Evolutionary conservation across 2,113 vertebrate species (phyloP), one percentile per base, ranked within the genome.

Genomic region (Bufo bufo): DNA sequence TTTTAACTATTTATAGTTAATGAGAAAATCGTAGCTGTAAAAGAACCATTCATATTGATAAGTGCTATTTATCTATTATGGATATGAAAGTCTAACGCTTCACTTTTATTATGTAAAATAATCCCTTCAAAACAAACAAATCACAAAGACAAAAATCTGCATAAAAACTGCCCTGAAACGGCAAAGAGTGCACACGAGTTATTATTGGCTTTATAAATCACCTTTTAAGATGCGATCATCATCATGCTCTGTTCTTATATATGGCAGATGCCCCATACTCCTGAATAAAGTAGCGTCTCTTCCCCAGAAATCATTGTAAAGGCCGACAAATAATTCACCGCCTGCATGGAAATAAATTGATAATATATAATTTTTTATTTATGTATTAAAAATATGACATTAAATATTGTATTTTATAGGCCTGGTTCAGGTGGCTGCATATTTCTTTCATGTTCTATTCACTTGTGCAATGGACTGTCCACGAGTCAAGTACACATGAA

Each of bases 231-330:
- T 95, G 75, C 95, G 95, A 66, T 95, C 95, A 9, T 97, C 96
- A 0, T 98, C 96, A 0, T 96, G 95, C 77, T 99, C 98, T 0
- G 97, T 98, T 83, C 98, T 95, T 0, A 97, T 96, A 71, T 96
- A 96, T 0, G 95, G 93, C 82, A 94, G 83, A 66, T 93, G 94
- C 72, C 94, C 96, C 23, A 94, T 92, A 86, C 93, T 94, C 81
- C 98, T 95, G 91, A 97, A 98, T 16, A 99, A 69, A 4, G 97
- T 97, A 0, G 97, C 96, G 0, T 99, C 98, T 23, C 97, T 96
- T 86, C 97, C 96, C 97, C 97, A 99, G 92, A 98, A 99, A 92
- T 99, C 98, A 0, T 95, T 97, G 91, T 98, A 98, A 77, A 99
- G 95, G 9, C 97, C 98, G 13, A 97, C 89, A 58, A 97, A 99